Evolutionary conservation across 2,797 vertebrate genomes (phyloP).

Genomic region (Alauda arvensis): DNA sequence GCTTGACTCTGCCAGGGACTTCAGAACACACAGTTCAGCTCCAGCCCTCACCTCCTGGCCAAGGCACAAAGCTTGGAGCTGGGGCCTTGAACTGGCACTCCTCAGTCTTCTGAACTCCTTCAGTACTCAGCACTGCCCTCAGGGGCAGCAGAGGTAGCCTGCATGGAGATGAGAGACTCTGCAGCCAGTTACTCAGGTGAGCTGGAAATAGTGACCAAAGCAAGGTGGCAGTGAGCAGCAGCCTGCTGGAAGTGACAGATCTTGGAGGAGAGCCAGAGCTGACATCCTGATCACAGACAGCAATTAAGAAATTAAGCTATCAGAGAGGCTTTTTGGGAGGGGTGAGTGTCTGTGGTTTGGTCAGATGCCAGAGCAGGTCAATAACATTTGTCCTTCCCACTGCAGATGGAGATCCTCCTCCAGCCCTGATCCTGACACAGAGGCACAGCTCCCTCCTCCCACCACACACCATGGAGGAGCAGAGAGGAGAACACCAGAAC

Average conservation of each 20-base stretch:
- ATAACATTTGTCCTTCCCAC: conserved; percentile 24
- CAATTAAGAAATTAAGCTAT: conserved; percentile 59
- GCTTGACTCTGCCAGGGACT: not conserved
- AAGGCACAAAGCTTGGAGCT: not conserved
- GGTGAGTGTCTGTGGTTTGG: conserved; percentile 8
- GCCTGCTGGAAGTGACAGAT: conserved; percentile 10
- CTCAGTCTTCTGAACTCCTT: not conserved
- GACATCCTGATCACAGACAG: conserved; percentile 43
- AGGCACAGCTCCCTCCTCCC: not conserved
- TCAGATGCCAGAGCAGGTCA: conserved; percentile 36
- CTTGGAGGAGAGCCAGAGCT: conserved; percentile 30
- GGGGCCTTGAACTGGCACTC: not conserved
- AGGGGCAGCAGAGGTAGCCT: not conserved
- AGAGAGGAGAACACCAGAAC: not conserved
- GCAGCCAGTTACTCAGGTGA: not conserved
- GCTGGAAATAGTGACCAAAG: not conserved
- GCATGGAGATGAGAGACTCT: not conserved
- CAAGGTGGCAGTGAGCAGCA: not conserved
- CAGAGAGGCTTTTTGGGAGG: conserved; percentile 33
- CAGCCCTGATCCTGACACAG: accelerated
- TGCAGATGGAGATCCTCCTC: conserved; percentile 6
- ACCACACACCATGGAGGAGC: not conserved
- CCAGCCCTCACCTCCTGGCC: not conserved
- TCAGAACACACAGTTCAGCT: not conserved
- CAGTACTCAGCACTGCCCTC: not conserved